A percentile compares a stretch with the other conserved stretches of the same genome.
Conservation (phyloP, 2,797 vertebrate genomes). For the Gymnoscopelus braueri region DNA sequence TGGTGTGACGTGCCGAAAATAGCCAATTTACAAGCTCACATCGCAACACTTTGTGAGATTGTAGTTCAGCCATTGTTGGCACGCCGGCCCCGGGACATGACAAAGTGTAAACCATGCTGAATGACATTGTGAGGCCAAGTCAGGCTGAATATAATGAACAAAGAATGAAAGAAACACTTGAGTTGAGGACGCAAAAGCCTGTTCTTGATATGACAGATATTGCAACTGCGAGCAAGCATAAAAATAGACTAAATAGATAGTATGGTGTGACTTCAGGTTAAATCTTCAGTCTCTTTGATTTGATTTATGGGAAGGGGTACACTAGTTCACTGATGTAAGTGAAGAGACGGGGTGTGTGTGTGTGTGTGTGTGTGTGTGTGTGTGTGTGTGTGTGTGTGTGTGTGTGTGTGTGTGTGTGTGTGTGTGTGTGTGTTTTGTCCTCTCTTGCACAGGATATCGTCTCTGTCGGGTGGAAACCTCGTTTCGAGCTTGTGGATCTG, state of each 20-base stretch:
- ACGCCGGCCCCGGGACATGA: too few species aligned
- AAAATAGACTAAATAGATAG: slow-evolving; percentile 47
- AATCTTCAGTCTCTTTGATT: slow-evolving; percentile 43
- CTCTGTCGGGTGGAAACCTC: too few species aligned
- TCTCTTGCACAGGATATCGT: too few species aligned
- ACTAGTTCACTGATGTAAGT: slow-evolving; percentile 9
- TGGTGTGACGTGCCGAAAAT: too few species aligned
- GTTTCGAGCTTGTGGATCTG: too few species aligned
- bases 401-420: too few species aligned
- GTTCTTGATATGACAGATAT: slow-evolving; percentile 34
- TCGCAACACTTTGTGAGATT: too few species aligned
- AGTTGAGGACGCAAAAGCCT: slow-evolving; percentile 46
- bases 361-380: slow-evolving; percentile 9
- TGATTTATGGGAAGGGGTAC: slow-evolving; percentile 37
- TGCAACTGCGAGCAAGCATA: slow-evolving; percentile 9
- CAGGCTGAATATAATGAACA: slow-evolving; percentile 47
- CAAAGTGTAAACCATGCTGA: background rate
- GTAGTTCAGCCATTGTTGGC: too few species aligned
- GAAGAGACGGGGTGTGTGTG: slow-evolving; percentile 20
- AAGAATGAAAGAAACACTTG: slow-evolving; percentile 46
- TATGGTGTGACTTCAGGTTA: slow-evolving; percentile 19
- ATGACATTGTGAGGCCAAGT: slow-evolving; percentile 19
- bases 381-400: slow-evolving; percentile 15
- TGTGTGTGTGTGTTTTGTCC: too few species aligned
- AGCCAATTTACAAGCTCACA: too few species aligned